Evolutionary conservation across 2,888 invertebrate genomes (phyloP).

Genomic region (Athripsodes cinereus): DNA sequence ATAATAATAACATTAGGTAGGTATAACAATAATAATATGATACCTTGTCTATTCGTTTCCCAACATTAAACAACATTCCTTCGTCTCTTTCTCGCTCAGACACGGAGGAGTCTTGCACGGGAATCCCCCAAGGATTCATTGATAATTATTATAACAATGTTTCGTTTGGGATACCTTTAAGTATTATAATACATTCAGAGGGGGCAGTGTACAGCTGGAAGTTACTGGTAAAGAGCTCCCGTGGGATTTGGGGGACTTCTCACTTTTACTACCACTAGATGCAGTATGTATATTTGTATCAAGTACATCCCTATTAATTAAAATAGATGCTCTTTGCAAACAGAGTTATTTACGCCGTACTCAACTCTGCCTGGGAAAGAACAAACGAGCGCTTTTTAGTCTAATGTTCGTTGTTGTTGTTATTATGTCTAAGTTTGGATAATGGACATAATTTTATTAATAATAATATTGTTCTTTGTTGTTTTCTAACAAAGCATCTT

Average conservation of each 20-base stretch:
- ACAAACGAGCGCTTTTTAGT: conserved; percentile 13
- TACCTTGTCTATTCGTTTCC: conserved; percentile 18
- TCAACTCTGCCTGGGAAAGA: conserved; percentile 8
- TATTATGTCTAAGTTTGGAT: conserved; percentile 4
- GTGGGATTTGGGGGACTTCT: conserved; percentile 25
- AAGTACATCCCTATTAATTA: conserved; percentile 28
- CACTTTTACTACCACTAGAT: conserved; percentile 23
- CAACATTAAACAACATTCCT: conserved; percentile 15
- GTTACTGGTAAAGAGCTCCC: conserved; percentile 26
- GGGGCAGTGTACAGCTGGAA: conserved; percentile 25
- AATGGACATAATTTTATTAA: conserved; percentile 2
- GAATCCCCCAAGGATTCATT: conserved; percentile 38
- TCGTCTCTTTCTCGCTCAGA: conserved; percentile 11
- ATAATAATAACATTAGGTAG: too few species aligned
- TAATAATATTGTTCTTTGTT: conserved; percentile 7
- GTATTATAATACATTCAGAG: conserved; percentile 28
- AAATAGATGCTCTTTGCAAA: conserved; percentile 23
- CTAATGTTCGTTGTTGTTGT: conserved; percentile 8
- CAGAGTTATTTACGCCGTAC: conserved; percentile 4
- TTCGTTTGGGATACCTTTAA: conserved; percentile 33
- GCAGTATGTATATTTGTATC: too few species aligned
- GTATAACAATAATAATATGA: too few species aligned
- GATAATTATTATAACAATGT: conserved; percentile 45
- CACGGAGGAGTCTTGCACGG: conserved; percentile 16
- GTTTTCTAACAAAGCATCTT: background rate